These are phyloP conservation scores for Microcebus tavaratra DNA, from an alignment of 2,113 vertebrate genomes.

Conservation along the genomic window DNA sequence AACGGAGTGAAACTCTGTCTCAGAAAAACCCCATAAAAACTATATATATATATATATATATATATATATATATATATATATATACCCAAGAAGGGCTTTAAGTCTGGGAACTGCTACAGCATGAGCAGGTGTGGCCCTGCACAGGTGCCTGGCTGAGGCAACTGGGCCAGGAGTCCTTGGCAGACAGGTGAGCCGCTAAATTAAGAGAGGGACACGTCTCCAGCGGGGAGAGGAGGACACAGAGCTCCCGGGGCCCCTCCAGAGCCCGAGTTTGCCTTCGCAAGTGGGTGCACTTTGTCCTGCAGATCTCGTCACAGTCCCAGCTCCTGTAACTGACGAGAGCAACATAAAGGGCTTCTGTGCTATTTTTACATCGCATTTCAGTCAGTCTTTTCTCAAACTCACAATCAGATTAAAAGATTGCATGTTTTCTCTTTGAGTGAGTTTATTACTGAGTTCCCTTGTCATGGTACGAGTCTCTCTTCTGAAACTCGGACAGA, in stretches of 20 bases:
- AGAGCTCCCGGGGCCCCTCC: background rate
- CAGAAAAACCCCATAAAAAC: too few species aligned
- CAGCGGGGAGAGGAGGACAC: background rate
- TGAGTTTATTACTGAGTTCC: background rate
- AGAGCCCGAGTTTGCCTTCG: background rate
- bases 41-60: too few species aligned
- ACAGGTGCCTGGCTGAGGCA: background rate
- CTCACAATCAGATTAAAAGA: background rate
- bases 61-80: too few species aligned
- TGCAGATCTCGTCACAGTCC: too few species aligned
- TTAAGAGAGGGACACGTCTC: background rate
- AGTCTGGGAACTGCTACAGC: background rate
- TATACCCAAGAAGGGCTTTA: background rate
- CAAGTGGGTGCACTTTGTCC: accelerated
- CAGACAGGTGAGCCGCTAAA: background rate
- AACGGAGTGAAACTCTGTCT: too few species aligned
- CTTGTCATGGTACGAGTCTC: background rate
- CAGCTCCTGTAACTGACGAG: background rate
- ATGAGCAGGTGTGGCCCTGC: background rate
- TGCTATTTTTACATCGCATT: background rate
- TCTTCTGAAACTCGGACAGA: background rate
- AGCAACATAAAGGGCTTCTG: background rate
- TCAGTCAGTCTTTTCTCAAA: background rate
- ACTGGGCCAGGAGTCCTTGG: background rate
- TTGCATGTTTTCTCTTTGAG: background rate